Evolutionary conservation across 2,888 invertebrate species (phyloP), one percentile per base, ranked within the genome.

Genomic region (Aromia moschata): DNA sequence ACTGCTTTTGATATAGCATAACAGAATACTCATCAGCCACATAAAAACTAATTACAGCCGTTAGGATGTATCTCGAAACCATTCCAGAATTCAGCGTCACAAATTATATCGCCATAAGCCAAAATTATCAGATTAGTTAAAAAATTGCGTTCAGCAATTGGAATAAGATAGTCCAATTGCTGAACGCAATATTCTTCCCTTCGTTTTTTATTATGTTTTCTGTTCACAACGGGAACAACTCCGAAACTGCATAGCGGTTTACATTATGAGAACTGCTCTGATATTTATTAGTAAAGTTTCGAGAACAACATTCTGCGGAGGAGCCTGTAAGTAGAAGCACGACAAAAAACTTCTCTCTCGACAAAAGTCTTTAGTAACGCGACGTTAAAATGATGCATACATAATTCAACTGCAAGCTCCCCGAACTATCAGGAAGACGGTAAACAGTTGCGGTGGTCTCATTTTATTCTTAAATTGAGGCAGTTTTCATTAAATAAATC

Each of bases 201-300:
- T n/a, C n/a, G n/a, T n/a, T n/a, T n/a, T n/a, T n/a, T n/a, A n/a
- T n/a, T n/a, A n/a, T n/a, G n/a, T n/a, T n/a, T n/a, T n/a, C n/a
- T n/a, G n/a, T n/a, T n/a, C n/a, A n/a, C n/a, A n/a, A n/a, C n/a
- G n/a, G n/a, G n/a, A n/a, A n/a, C n/a, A n/a, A n/a, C n/a, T n/a
- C n/a, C n/a, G n/a, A 10, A 33, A 33, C 33, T 10, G 10, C 2
- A 33, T 11, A 62, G 63, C 56, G 56, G 33, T 53, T 36, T 30
- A 37, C 51, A 25, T 46, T 41, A 31, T 41, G 49, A 51, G 47
- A 57, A 56, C 59, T n/a, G 60, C 66, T 66, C 65, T 61, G 62
- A 67, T 67, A 68, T 70, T 70, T 70, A 70, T 70, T 67, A 65
- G 67, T 37, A 68, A 70, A 70, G 68, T 70, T 70, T 61, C 38